Evolutionary conservation across 2,113 vertebrate species (phyloP), one percentile per base, ranked within the genome.

Genomic region (Australoheros scitulus): DNA sequence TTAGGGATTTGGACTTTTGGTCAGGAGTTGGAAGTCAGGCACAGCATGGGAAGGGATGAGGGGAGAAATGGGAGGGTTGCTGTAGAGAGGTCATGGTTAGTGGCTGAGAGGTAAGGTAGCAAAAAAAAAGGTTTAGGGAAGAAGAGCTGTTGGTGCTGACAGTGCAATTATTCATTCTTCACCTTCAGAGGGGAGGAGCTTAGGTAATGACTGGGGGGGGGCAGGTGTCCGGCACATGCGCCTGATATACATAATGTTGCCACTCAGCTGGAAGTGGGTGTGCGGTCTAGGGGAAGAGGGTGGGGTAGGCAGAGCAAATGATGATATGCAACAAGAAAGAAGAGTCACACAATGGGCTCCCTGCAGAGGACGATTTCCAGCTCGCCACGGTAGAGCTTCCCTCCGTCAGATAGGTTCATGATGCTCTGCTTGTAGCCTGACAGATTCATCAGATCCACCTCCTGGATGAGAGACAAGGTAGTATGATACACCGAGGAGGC

Each of bases 291-390:
- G 90, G 76, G 81, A 83, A 82, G 65, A 60, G 85, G 84, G 85
- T n/a, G 32, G 86, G 83, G 85, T 86, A 92, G 92, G 89, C 89
- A 87, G 87, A 90, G 38, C 83, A 90, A 89, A 83, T 80, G 36
- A 92, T 61, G 76, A 81, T 82, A 89, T 75, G 65, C 64, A 81
- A 74, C 26, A 78, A 74, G 78, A 88, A 79, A 76, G 0, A 5
- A 61, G 26, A 90, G 91, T 96, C 97, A 99, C 95, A 96, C 84
- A 58, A 95, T 90, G 24, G 97, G 96, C 87, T 99, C 98, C 17
- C 90, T 96, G 95, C 98, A 99, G 81, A 99, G 97, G 86, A 99
- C 97, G 0, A 98, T 97, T 92, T 99, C 98, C 95, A 99, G 95
- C 86, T 99, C 98, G 87, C 97, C 96, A 76, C 98, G 97, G 95